phyloP scores from a whole-genome alignment of 2,888 invertebrate genomes.

The Oscheius sp. region DNA sequence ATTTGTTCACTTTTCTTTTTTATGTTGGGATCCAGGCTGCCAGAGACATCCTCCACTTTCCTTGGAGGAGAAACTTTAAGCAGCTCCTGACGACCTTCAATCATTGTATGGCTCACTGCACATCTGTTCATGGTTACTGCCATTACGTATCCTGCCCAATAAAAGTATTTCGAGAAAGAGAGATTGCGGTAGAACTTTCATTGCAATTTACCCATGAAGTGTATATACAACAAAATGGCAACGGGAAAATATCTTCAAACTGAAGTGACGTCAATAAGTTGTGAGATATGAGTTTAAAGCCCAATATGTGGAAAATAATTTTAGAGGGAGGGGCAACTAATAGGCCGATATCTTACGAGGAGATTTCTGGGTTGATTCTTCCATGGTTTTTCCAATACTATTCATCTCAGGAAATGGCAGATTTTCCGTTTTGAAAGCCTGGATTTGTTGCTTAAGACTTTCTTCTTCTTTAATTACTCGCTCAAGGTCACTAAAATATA shows the following conservation, averaged over 20 bases:
- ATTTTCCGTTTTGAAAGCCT: slow-evolving; percentile 33
- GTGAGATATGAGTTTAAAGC: slow-evolving; percentile 25
- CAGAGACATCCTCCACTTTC: slow-evolving; percentile 8
- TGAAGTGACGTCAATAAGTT: slow-evolving; percentile 25
- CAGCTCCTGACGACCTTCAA: slow-evolving; percentile 3
- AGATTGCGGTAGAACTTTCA: neutral
- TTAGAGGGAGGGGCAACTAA: neutral
- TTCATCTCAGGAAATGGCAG: neutral
- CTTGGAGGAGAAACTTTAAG: slow-evolving; percentile 21
- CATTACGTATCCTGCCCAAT: slow-evolving; percentile 22
- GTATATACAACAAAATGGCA: slow-evolving; percentile 19
- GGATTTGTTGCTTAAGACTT: slow-evolving; percentile 35
- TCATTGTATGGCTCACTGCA: slow-evolving; percentile 23
- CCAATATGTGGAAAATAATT: neutral
- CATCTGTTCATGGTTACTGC: slow-evolving; percentile 7
- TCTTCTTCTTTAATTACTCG: slow-evolving; percentile 35
- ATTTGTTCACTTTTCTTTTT: slow-evolving; percentile 2
- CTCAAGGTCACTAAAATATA: slow-evolving; percentile 37
- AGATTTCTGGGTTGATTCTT: slow-evolving; percentile 9
- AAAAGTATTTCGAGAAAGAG: slow-evolving; percentile 1
- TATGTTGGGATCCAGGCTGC: slow-evolving; percentile 8
- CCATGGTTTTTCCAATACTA: neutral
- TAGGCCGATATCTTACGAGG: slow-evolving; percentile 15
- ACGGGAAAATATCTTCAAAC: slow-evolving; percentile 16
- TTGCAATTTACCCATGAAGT: slow-evolving; percentile 6